Percentiles rank a stretch among this genome's conserved stretches.
phyloP scores from a whole-genome alignment of 2,888 invertebrate species.

The Leptinotarsa rubiginosa region DNA sequence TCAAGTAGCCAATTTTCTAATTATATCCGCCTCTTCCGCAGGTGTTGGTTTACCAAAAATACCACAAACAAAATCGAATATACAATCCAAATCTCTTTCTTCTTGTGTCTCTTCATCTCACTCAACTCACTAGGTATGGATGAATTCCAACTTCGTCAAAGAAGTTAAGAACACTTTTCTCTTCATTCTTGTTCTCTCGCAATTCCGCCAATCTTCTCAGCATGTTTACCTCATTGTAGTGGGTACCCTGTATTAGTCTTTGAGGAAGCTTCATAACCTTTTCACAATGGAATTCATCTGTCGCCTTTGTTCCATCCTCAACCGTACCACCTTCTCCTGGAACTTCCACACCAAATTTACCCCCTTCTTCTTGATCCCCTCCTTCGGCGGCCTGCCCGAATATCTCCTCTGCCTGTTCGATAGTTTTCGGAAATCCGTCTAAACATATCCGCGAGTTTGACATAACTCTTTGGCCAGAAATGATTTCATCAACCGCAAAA shows the following conservation, averaged over 20 bases:
- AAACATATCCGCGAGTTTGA: slow-evolving; percentile 80
- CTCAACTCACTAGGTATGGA: slow-evolving; percentile 69
- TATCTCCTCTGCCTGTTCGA: slow-evolving; percentile 66
- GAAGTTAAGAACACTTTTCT: slow-evolving; percentile 76
- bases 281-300: slow-evolving; percentile 73
- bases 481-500: slow-evolving; percentile 68
- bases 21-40: slow-evolving; percentile 58
- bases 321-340: slow-evolving; percentile 54
- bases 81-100: slow-evolving; percentile 36
- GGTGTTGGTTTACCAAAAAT: slow-evolving; percentile 66
- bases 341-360: background rate
- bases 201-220: slow-evolving; percentile 70
- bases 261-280: slow-evolving; percentile 73
- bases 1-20: slow-evolving; percentile 56
- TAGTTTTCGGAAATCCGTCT: slow-evolving; percentile 78
- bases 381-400: slow-evolving; percentile 61
- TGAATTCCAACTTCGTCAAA: slow-evolving; percentile 82
- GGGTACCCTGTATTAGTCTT: slow-evolving; percentile 66
- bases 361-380: slow-evolving; percentile 63
- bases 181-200: slow-evolving; percentile 70
- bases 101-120: slow-evolving; percentile 68
- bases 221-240: slow-evolving; percentile 72
- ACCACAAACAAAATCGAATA: slow-evolving; percentile 64
- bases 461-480: slow-evolving; percentile 72
- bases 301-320: slow-evolving; percentile 66